Conservation (phyloP, 2,797 vertebrate species). For the Centropyge bicolor region DNA sequence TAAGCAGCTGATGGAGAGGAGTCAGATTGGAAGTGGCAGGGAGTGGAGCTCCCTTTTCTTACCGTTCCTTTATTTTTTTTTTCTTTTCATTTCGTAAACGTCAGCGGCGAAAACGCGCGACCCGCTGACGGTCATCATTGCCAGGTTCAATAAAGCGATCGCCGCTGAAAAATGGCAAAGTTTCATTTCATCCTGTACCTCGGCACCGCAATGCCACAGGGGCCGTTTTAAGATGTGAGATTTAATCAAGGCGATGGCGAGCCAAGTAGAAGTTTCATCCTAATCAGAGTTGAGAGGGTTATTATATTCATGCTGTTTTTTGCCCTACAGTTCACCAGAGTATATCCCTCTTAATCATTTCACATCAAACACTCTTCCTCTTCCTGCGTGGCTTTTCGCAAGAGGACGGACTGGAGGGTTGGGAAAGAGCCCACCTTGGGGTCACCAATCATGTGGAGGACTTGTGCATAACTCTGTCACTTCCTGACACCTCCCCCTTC, state of each 20-base stretch:
- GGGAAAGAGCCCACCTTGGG: slow-evolving; percentile 71
- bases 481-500: slow-evolving; percentile 80
- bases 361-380: slow-evolving; percentile 45
- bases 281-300: slow-evolving; percentile 81
- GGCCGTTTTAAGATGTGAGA: slow-evolving; percentile 67
- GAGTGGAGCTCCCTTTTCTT: slow-evolving; percentile 14
- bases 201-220: slow-evolving; percentile 58
- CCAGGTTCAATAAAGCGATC: slow-evolving; percentile 79
- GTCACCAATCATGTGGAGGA: slow-evolving; percentile 81
- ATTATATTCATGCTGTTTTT: slow-evolving; percentile 55
- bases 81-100: slow-evolving; percentile 45
- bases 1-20: slow-evolving; percentile 61
- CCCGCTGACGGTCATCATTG: slow-evolving; percentile 67
- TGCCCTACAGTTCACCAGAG: slow-evolving; percentile 33
- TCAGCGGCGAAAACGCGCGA: slow-evolving; percentile 28
- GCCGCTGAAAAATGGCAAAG: slow-evolving; percentile 76
- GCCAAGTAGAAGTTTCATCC: slow-evolving; percentile 67
- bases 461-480: slow-evolving; percentile 82
- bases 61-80: slow-evolving; percentile 19
- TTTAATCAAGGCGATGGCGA: slow-evolving; percentile 83
- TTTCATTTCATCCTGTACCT: slow-evolving; percentile 66
- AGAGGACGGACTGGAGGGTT: slow-evolving; percentile 52
- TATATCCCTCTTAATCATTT: slow-evolving; percentile 48
- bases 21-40: slow-evolving; percentile 57
- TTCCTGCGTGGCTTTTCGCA: slow-evolving; percentile 50